Base-by-base conservation (phyloP, 2,113 vertebrate species). In the Daubentonia madagascariensis region DNA sequence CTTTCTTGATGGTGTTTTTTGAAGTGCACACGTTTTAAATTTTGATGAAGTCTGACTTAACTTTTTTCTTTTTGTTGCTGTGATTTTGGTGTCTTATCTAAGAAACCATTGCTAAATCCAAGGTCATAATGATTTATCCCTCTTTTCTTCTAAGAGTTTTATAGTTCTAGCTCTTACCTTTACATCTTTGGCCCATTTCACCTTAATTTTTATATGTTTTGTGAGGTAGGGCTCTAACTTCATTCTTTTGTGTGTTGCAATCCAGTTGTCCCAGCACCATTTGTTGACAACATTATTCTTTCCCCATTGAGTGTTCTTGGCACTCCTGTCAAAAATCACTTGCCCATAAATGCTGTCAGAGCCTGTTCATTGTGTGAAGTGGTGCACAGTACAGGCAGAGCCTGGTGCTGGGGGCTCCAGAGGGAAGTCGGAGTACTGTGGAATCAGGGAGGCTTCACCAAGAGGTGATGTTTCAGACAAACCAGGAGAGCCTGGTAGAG, bases 231-330 rank as follows among this genome's bases (percentile, higher is more conserved):
- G 30, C 30, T 50, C 30, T 32, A 78, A 1, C 48, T 78, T 50
- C 48, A 22, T 78, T 78, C 75, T 52, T 52, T 35, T 52, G 20
- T 1, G 2, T 52, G 30, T 52, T 78, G 17, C 22, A 20, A 35
- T 52, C 32, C 48, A 52, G 75, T 52, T 52, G 48, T 78, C 48
- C 30, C 45, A 78, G 75, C 30, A 2, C 43, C 35, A 8, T 45
- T 63, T 73, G 63, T 90, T 48, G 87, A 35, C 86, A 88, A 73
- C 45, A 73, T 85, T 23, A 9, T 90, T 96, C 9, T 84, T 50
- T 83, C 61, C 28, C 14, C 20, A 5, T 17, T 90, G 63, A 8
- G n/a, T 70, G 68, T 13, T 52, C 20, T 79, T 43, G 63, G 52
- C 18, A 50, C 45, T 32, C 11, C 45, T 78, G 45, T 78, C 75